A percentile compares a stretch with the other conserved stretches of the same genome.
phyloP scores from a whole-genome alignment of 2,113 vertebrate species.

The Hucho hucho region DNA sequence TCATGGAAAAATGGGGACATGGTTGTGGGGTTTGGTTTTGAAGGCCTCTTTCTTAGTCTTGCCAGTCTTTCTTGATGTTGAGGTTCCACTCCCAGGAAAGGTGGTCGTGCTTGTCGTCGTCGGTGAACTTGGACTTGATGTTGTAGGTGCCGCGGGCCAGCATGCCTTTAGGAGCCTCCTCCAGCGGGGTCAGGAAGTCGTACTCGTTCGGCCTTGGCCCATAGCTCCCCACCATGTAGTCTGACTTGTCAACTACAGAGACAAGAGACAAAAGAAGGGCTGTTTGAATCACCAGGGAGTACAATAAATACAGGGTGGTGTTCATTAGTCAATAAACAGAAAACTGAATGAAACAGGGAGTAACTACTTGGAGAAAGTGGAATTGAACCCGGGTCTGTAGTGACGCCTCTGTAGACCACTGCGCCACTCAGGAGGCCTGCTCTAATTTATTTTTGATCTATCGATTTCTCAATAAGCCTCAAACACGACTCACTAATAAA shows the following conservation, averaged over 20 bases:
- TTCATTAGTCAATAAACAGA: too few species aligned
- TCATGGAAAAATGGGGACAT: conserved; percentile 45
- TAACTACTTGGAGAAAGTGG: too few species aligned
- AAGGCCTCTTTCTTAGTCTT: conserved; percentile 77
- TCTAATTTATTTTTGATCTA: too few species aligned
- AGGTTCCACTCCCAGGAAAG: conserved; percentile 97
- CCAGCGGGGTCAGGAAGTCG: conserved; percentile 87
- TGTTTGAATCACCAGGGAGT: not conserved
- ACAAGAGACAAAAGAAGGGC: not conserved
- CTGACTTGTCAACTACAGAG: conserved; percentile 85
- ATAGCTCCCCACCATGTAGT: conserved; percentile 97
- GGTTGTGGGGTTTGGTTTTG: conserved; percentile 6
- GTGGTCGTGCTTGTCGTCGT: conserved; percentile 91
- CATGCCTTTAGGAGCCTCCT: conserved; percentile 90
- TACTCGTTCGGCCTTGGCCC: conserved; percentile 85
- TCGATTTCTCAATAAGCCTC: too few species aligned
- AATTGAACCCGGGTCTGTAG: too few species aligned
- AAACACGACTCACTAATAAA: too few species aligned
- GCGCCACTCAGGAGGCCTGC: too few species aligned
- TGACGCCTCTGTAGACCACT: too few species aligned
- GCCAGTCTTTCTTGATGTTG: conserved; percentile 94
- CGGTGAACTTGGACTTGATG: conserved; percentile 92
- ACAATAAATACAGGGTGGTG: not conserved
- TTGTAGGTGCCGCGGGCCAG: conserved; percentile 87
- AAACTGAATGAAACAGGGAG: too few species aligned